phyloP scores from a whole-genome alignment of 2,797 vertebrate genomes.

The Hemitrygon akajei region DNA sequence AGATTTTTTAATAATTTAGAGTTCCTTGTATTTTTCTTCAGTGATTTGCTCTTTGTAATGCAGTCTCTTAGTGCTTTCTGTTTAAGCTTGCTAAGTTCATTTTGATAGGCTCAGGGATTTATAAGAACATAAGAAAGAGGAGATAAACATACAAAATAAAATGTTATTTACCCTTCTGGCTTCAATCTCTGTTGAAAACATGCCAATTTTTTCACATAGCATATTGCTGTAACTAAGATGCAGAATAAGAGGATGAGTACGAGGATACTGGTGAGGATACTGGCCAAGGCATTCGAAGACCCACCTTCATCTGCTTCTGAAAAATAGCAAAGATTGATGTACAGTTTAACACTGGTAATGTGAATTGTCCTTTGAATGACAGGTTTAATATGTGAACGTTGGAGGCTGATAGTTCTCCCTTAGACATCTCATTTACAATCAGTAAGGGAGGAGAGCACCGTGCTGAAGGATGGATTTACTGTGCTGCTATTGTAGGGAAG shows the following conservation, averaged over 20 bases:
- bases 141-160: neutral
- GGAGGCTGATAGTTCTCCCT: neutral
- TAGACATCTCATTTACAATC: neutral
- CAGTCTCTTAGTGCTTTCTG: too few relatives aligned
- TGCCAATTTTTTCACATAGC: neutral
- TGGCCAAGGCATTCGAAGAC: neutral
- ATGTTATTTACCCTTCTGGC: neutral
- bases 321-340: neutral
- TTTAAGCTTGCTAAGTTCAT: too few relatives aligned
- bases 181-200: neutral
- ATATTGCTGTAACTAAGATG: neutral
- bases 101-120: too few relatives aligned
- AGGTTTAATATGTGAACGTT: neutral
- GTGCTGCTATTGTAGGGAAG: too few relatives aligned
- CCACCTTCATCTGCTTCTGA: neutral
- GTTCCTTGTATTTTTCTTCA: too few relatives aligned
- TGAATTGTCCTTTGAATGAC: neutral
- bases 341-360: neutral
- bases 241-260: neutral
- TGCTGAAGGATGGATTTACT: neutral
- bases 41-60: too few relatives aligned
- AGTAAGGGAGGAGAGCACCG: neutral
- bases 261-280: neutral
- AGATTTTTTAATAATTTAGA: too few relatives aligned
- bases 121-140: too few relatives aligned